Evolutionary conservation across 2,888 invertebrate species (phyloP).

Genomic region (Hypselothyrea guttata): DNA sequence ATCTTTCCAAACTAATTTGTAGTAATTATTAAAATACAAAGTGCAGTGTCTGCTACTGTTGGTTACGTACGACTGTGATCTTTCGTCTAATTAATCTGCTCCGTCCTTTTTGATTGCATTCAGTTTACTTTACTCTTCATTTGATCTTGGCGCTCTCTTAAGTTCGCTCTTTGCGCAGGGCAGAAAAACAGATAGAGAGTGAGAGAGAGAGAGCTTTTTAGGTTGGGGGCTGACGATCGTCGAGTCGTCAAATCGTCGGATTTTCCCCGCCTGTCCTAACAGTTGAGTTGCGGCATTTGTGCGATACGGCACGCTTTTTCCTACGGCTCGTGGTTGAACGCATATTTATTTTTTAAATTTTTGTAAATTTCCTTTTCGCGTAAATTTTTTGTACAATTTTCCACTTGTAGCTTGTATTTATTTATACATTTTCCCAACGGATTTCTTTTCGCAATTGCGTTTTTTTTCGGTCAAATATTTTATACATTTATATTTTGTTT

Average conservation of each 20-base stretch:
- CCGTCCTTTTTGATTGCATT: slow-evolving; percentile 8
- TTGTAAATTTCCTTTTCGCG: slow-evolving; percentile 34
- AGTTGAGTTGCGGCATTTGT: slow-evolving; percentile 54
- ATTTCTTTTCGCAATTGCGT: slow-evolving; percentile 34
- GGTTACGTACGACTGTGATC: too few relatives aligned
- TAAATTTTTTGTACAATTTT: slow-evolving; percentile 29
- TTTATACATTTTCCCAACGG: slow-evolving; percentile 50
- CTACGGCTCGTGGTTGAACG: too few relatives aligned
- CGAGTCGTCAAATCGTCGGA: slow-evolving; percentile 21
- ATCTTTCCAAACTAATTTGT: too few relatives aligned
- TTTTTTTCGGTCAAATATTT: slow-evolving; percentile 35
- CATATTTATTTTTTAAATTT: not conserved
- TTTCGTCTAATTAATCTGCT: too few relatives aligned
- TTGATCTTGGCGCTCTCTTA: slow-evolving; percentile 43
- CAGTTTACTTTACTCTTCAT: not conserved
- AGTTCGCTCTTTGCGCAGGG: slow-evolving; percentile 24
- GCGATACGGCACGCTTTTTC: slow-evolving; percentile 41
- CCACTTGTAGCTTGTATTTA: slow-evolving; percentile 43
- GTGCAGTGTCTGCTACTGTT: too few relatives aligned
- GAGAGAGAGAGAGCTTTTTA: slow-evolving; percentile 44
- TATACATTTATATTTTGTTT: slow-evolving; percentile 6
- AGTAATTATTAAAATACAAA: too few relatives aligned
- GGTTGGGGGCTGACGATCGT: too few relatives aligned
- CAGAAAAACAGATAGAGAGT: slow-evolving; percentile 45
- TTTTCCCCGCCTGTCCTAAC: slow-evolving; percentile 55